A percentile compares a stretch with the other conserved stretches of the same genome.
These are phyloP conservation scores for Stictonetta naevosa DNA, from an alignment of 2,113 vertebrate genomes.

Conservation along the genomic window DNA sequence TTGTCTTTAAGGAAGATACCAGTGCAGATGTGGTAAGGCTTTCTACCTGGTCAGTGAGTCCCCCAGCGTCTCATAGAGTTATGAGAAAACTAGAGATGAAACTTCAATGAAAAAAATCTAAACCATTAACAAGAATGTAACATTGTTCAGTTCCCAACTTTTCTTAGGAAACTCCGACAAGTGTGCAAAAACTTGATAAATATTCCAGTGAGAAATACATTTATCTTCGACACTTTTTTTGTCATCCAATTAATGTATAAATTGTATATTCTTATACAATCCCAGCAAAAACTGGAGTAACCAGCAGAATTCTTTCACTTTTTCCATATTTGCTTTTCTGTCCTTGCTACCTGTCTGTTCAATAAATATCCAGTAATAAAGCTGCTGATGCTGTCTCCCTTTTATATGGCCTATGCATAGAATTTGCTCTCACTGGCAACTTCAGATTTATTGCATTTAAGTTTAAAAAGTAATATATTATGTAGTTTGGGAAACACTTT, in stretches of 20 bases:
- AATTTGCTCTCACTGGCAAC: slow-evolving; percentile 29
- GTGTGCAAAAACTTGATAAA: neutral
- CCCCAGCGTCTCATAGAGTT: neutral
- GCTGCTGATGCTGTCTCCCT: neutral
- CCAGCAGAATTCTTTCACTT: neutral
- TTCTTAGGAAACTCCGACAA: neutral
- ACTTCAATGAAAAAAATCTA: neutral
- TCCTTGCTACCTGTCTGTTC: neutral
- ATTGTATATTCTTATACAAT: neutral
- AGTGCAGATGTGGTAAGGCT: neutral
- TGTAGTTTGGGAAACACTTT: slow-evolving; percentile 40
- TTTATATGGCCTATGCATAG: neutral
- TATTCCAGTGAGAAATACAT: neutral
- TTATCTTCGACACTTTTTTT: neutral
- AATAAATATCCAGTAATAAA: neutral
- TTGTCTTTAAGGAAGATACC: neutral
- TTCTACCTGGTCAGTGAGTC: neutral
- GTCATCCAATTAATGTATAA: neutral
- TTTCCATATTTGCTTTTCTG: neutral
- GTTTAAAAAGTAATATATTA: slow-evolving; percentile 53
- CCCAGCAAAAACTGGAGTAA: neutral
- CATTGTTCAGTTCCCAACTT: neutral
- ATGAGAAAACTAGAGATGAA: neutral
- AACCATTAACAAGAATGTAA: neutral
- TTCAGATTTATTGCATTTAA: slow-evolving; percentile 56